Evolutionary conservation across 1,140 invertebrate species (phyloP), one percentile per base, ranked within the genome.

Genomic region (Drosophila erecta): DNA sequence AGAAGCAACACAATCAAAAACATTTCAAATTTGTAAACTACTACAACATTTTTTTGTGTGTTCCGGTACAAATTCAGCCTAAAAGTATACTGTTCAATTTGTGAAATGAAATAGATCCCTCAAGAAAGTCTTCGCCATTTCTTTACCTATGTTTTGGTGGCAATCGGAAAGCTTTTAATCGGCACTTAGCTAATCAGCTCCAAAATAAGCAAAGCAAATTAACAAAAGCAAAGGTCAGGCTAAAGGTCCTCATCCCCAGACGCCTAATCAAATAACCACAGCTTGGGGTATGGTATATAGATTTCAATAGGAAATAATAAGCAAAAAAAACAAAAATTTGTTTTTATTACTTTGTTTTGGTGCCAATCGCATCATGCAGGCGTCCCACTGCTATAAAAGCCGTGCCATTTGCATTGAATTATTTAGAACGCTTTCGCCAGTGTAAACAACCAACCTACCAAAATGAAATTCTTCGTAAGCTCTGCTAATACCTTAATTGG

Each of bases 381-480:
- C 12, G 8, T n/a, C 37, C 40, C 4, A 2, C 40, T 27, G 47
- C 54, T 77, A 77, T 77, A 80, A 62, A 80, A 62, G 62, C 17
- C 20, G 11, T 22, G 38, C 57, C 12, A 5, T 20, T n/a, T 6
- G 0, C 40, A 0, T 10, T 10, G 14, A 11, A 12, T 35, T 8
- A 58, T 40, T 80, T 56, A 75, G 53, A 75, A 70, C 24, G 51
- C 33, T 37, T 61, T 55, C 55, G 6, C 22, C 47, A 51, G 27
- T 41, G 37, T 50, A 64, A 74, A 54, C 51, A 62, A 33, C 30
- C 22, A 50, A 59, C 2, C 40, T 51, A 57, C 11, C 41, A 74
- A 74, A 30, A 79, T 79, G 77, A 79, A 79, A 75, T 79, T 79
- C 70, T 57, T 79, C 33, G 77, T 79, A 70, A 79, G 77, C 53